Percentiles rank a stretch among this genome's conserved stretches.
These are phyloP conservation scores for Dasysyrphus albostriatus DNA, from an alignment of 2,888 invertebrate genomes.

Conservation along the genomic window DNA sequence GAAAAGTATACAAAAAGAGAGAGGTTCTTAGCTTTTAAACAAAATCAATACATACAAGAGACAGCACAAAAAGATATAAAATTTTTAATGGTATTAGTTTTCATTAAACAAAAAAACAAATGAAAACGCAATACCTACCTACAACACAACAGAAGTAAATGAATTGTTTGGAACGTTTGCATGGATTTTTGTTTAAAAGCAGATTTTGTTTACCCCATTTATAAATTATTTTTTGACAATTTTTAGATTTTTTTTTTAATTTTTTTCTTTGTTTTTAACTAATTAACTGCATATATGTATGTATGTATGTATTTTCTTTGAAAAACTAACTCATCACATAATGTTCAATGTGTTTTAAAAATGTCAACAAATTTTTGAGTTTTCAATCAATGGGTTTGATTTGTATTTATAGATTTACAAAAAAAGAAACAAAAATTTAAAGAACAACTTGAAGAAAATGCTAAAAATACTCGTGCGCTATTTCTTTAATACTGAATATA, in stretches of 20 bases:
- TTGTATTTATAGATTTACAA: conserved; percentile 15
- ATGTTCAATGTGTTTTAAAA: neutral
- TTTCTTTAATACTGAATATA: neutral
- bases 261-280: neutral
- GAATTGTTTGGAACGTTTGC: conserved; percentile 45
- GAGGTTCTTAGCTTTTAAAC: conserved; percentile 25
- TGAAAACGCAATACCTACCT: conserved; percentile 15
- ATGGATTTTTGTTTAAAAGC: conserved; percentile 15
- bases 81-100: conserved; percentile 9
- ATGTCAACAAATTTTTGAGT: neutral
- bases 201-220: neutral
- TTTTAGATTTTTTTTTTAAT: neutral
- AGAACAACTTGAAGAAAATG: conserved; percentile 30
- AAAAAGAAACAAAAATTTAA: conserved; percentile 5
- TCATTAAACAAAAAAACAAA: neutral
- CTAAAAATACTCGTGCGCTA: conserved; percentile 33
- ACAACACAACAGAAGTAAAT: neutral
- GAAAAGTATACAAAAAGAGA: conserved; percentile 32
- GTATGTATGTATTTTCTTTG: too few species aligned
- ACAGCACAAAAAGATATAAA: neutral
- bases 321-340: too few species aligned
- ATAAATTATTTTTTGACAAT: neutral
- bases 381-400: conserved; percentile 12
- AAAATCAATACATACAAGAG: conserved; percentile 54
- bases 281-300: neutral